Percentiles rank a stretch among this genome's conserved stretches.
phyloP scores from a whole-genome alignment of 2,797 vertebrate genomes.

The Ctenochaetus hawaiiensis region DNA sequence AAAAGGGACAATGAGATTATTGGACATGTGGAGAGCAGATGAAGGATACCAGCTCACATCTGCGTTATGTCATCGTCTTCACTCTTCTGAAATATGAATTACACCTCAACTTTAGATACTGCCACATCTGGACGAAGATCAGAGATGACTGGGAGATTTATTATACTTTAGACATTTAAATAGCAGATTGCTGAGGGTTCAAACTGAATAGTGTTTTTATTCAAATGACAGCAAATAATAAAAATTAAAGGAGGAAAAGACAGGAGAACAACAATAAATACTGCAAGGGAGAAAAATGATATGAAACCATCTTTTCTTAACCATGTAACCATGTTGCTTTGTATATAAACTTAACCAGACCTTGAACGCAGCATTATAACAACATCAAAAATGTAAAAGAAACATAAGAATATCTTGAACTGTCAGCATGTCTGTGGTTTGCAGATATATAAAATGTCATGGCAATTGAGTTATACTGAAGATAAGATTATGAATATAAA shows the following conservation, averaged over 20 bases:
- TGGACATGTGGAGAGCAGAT: not conserved
- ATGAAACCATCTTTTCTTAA: not conserved
- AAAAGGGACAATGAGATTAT: not conserved
- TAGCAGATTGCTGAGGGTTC: too few species aligned
- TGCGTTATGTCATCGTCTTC: not conserved
- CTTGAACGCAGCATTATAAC: too few species aligned
- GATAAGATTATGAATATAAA: not conserved
- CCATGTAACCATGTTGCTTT: too few species aligned
- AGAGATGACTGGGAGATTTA: constrained; percentile 14
- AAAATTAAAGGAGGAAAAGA: not conserved
- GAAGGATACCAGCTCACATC: not conserved
- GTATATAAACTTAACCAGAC: too few species aligned
- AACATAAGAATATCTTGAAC: too few species aligned
- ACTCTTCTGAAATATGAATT: constrained; percentile 14
- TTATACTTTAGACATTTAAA: not conserved
- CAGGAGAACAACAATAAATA: not conserved
- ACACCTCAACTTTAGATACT: constrained; percentile 2
- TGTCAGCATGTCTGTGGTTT: too few species aligned
- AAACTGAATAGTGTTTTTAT: not conserved
- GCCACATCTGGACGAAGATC: constrained; percentile 16
- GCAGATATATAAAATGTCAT: too few species aligned
- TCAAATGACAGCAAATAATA: not conserved
- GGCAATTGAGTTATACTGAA: not conserved
- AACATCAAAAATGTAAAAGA: too few species aligned
- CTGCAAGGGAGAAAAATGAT: not conserved